phyloP scores from a whole-genome alignment of 2,888 invertebrate genomes.

The Drosophila algonquin region DNA sequence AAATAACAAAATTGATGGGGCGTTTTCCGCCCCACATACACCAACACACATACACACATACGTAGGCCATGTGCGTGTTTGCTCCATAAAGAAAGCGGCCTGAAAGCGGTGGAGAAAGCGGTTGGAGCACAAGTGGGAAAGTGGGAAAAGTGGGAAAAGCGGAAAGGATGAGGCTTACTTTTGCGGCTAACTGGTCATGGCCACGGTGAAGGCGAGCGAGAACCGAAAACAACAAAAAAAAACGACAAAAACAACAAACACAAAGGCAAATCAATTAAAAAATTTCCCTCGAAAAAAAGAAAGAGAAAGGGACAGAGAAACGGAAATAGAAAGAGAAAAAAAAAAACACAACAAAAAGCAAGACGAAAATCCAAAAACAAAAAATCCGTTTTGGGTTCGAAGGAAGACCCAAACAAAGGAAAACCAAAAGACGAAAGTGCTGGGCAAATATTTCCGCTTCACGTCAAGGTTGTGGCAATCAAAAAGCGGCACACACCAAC shows the following conservation, averaged over 20 bases:
- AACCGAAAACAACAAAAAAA: slow-evolving; percentile 24
- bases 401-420: slow-evolving; percentile 9
- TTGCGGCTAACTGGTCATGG: slow-evolving; percentile 74
- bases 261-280: slow-evolving; percentile 74
- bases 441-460: slow-evolving; percentile 46
- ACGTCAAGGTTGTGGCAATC: slow-evolving; percentile 46
- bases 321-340: slow-evolving; percentile 29
- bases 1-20: slow-evolving; percentile 77
- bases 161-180: slow-evolving; percentile 7
- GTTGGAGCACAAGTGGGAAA: not conserved
- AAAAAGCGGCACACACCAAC: slow-evolving; percentile 16
- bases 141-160: not conserved
- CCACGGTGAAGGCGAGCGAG: slow-evolving; percentile 73
- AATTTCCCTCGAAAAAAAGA: slow-evolving; percentile 39
- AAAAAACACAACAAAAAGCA: slow-evolving; percentile 13
- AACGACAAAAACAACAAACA: slow-evolving; percentile 19
- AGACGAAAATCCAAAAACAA: not conserved
- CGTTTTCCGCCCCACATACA: slow-evolving; percentile 43
- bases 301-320: not conserved
- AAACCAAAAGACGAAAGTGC: slow-evolving; percentile 40
- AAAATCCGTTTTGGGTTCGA: not conserved
- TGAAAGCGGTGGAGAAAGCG: slow-evolving; percentile 29
- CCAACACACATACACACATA: slow-evolving; percentile 7
- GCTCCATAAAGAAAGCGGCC: slow-evolving; percentile 31
- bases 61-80: slow-evolving; percentile 47